phyloP scores from a whole-genome alignment of 2,888 invertebrate genomes.

The Lochmaea capreae region DNA sequence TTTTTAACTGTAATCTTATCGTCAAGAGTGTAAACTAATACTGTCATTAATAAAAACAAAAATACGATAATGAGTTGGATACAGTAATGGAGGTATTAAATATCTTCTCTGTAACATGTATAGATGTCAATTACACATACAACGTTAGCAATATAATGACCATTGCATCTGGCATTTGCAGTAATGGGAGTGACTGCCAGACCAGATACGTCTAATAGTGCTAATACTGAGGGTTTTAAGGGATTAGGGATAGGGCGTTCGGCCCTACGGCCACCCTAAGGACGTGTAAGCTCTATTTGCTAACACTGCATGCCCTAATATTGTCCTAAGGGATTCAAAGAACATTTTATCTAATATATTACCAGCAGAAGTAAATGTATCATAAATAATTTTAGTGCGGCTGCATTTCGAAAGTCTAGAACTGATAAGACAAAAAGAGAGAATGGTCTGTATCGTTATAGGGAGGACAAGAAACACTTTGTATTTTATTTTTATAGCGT shows the following conservation, averaged over 20 bases:
- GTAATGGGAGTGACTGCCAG: slow-evolving; percentile 62
- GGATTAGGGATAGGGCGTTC: slow-evolving; percentile 51
- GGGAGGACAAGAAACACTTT: background rate
- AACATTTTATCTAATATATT: slow-evolving; percentile 58
- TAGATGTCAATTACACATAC: slow-evolving; percentile 46
- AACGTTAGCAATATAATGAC: slow-evolving; percentile 45
- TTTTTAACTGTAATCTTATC: background rate
- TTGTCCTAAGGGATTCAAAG: slow-evolving; percentile 60
- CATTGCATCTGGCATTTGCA: slow-evolving; percentile 52
- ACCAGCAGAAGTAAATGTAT: slow-evolving; percentile 53
- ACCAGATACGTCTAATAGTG: slow-evolving; percentile 62
- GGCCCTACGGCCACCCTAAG: slow-evolving; percentile 49
- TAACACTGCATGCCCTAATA: slow-evolving; percentile 59
- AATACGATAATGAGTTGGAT: slow-evolving; percentile 13
- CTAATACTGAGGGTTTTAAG: slow-evolving; percentile 56
- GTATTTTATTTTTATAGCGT: background rate
- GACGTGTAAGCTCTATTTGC: slow-evolving; percentile 60
- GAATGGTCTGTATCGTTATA: background rate
- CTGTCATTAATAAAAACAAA: slow-evolving; percentile 12
- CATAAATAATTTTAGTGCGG: slow-evolving; percentile 50
- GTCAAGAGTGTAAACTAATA: background rate
- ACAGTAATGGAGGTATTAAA: slow-evolving; percentile 36
- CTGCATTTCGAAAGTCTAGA: slow-evolving; percentile 8
- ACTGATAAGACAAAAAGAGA: slow-evolving; percentile 13
- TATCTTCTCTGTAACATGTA: slow-evolving; percentile 35